Evolutionary conservation across 2,888 invertebrate genomes (phyloP), one percentile per base, ranked within the genome.

Genomic region (Cosmia trapezina): DNA sequence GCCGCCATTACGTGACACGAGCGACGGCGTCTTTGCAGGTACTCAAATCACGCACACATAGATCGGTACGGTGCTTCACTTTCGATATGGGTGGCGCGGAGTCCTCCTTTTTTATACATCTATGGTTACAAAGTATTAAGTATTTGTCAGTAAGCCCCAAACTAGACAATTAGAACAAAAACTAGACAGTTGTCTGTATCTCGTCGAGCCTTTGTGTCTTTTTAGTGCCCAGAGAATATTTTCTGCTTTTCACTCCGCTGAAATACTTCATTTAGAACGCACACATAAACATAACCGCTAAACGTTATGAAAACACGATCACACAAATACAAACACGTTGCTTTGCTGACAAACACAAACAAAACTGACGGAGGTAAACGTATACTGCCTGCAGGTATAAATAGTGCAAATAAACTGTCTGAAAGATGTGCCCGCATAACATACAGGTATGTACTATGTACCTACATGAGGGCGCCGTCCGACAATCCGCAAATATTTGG

Each of bases 401-500:
- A 57, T 73, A 81, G 68, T 80, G 59, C 60, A 79, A 80, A 85
- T 85, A 83, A 80, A 85, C 77, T 64, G 59, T 62, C 74, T 60
- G 49, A 83, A 85, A 69, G 69, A 85, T 68, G 63, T 61, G 62
- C 66, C 73, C 61, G 64, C 69, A 59, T 70, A 59, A 59, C 43
- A 49, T 54, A 65, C 59, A 70, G 71, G 70, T 78, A 68, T 33
- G 28, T 49, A 51, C 17, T 8, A 49, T 22, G 37, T 67, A 59
- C 12, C 33, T 53, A 49, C 33, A 41, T 53, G 56, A 64, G 57
- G n/a, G 60, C n/a, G 4, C 51, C 28, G 67, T 64, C 74, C 62
- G 71, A 77, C 73, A 80, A 70, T 68, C 75, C 75, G 69, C 83
- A 83, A 85, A 83, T 82, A 88, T 89, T 89, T 88, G 80, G 67